These are phyloP conservation scores for Campylomormyrus tamandua DNA, from an alignment of 2,113 vertebrate genomes.

Conservation along the genomic window DNA sequence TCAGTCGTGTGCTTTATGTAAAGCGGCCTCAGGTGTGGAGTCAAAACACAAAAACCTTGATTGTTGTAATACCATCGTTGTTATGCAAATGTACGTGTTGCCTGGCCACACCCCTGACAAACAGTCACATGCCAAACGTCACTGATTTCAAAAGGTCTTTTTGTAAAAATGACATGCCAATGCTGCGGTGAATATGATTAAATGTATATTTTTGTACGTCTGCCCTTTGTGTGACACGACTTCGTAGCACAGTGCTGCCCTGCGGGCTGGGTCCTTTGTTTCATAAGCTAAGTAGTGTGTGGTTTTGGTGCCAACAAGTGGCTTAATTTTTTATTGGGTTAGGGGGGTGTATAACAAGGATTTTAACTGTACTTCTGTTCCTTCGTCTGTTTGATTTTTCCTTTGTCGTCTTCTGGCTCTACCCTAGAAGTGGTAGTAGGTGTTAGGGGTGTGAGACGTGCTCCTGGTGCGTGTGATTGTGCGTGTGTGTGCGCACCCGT, in stretches of 20 bases:
- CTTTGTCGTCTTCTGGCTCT: not conserved
- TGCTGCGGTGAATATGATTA: constrained; percentile 33
- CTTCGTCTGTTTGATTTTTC: not conserved
- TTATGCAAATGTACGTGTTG: constrained; percentile 18
- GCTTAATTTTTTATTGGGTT: constrained; percentile 13
- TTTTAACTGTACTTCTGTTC: not conserved
- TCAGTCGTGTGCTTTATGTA: not conserved
- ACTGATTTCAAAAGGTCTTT: constrained; percentile 28
- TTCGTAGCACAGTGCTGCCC: constrained; percentile 29
- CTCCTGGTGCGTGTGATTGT: not conserved
- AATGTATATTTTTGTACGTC: constrained; percentile 59
- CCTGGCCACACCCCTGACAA: constrained; percentile 14
- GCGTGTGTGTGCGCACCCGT: not conserved
- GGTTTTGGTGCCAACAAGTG: constrained; percentile 6
- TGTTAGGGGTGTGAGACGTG: not conserved
- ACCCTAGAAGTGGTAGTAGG: not conserved
- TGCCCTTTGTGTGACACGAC: not conserved
- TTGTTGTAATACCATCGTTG: not conserved
- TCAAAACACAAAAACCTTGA: not conserved
- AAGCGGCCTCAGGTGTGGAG: not conserved
- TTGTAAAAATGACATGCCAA: constrained; percentile 14
- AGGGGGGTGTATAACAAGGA: not conserved
- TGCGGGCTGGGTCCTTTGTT: not conserved
- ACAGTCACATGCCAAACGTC: constrained; percentile 42
- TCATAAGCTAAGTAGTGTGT: constrained; percentile 34